Evolutionary conservation across 2,888 invertebrate genomes (phyloP), one percentile per base, ranked within the genome.

Genomic region (Netelia inedita): DNA sequence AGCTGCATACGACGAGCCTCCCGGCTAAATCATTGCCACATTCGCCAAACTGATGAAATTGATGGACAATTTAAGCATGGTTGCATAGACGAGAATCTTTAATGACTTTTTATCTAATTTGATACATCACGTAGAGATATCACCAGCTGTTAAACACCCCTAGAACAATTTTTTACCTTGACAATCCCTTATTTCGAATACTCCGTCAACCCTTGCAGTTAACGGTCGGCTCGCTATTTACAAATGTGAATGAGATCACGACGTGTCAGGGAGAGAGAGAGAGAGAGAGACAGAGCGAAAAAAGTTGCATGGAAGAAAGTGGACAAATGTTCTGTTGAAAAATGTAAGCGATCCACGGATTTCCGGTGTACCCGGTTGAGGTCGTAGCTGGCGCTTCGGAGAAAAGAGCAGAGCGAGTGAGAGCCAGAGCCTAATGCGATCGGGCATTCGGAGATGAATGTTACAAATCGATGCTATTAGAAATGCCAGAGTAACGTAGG

Each of bases 241-340:
- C 28, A 61, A 61, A 61, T 61, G 23, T 9, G 61, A 28, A 61
- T 28, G 14, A 46, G 11, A 46, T 14, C 46, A 8, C 46, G 46
- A 46, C 46, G 11, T 11, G 59, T 8, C 74, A 74, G 50, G 16
- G 11, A 16, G 41, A 73, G 66, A 73, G 35, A 63, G 79, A 63
- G 55, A 63, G 73, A 79, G 59, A 28, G 50, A 59, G 28, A 66
- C n/a, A 11, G 46, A 61, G 61, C 63, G 50, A 46, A 11, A 59
- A 72, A 57, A 57, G 23, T 21, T 11, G 14, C 35, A 28, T 28
- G 50, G 71, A 28, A 57, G 46, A 72, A 57, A 82, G 79, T 86
- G 88, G 89, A 91, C 88, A 89, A 90, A 92, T 91, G 88, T 79
- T 79, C 69, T 71, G 85, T 86, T 91, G 91, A 89, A 90, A 91